These are phyloP conservation scores for Zeugodacus cucurbitae DNA, from an alignment of 1,140 invertebrate genomes.

Conservation along the genomic window DNA sequence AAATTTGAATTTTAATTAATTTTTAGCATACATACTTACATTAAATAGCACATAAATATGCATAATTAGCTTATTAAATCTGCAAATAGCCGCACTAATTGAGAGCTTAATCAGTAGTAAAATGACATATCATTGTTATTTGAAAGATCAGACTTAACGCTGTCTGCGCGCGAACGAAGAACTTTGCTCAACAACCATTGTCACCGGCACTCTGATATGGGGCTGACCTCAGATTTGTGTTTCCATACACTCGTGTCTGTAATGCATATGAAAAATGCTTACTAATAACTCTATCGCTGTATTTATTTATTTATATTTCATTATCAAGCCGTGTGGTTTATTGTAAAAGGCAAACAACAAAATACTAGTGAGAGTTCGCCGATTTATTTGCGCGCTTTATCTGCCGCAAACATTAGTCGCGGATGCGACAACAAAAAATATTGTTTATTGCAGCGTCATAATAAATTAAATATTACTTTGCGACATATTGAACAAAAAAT, in stretches of 20 bases:
- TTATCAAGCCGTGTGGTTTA: not conserved
- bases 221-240: not conserved
- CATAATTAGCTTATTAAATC: no score
- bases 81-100: no score
- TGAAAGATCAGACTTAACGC: no score
- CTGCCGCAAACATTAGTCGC: not conserved
- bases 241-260: not conserved
- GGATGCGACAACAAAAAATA: not conserved
- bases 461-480: not conserved
- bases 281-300: not conserved
- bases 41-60: no score
- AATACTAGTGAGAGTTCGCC: not conserved
- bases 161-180: no score
- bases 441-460: not conserved
- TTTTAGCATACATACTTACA: no score
- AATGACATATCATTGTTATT: no score
- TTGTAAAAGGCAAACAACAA: not conserved
- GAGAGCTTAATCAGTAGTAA: no score
- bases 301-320: not conserved
- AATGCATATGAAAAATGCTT: not conserved
- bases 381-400: not conserved
- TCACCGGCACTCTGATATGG: not conserved
- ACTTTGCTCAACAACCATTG: not conserved
- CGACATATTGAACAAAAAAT: not conserved
- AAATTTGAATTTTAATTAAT: no score